Evolutionary conservation across 2,113 vertebrate species (phyloP), one percentile per base, ranked within the genome.

Genomic region (Chaetodon trifascialis): DNA sequence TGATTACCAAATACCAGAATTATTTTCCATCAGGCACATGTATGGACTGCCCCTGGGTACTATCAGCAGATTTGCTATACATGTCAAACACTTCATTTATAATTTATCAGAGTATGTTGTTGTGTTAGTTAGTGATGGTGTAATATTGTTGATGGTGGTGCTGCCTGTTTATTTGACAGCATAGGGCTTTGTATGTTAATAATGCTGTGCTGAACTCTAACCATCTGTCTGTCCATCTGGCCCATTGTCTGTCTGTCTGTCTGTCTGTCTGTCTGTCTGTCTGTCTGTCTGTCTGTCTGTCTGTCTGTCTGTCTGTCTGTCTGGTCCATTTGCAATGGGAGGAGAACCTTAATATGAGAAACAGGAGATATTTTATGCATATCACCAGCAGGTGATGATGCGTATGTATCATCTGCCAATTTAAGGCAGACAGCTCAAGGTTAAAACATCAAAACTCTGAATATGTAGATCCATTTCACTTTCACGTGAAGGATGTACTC

Each of bases 161-260:
- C 78, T 40, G 70, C 66, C 36, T 58, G 25, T 78, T 74, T 51
- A 21, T 79, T 68, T 71, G 73, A 34, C 8, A 7, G 12, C 42
- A 10, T 2, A 5, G 38, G 63, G 38, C 47, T 79, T 54, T 77
- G 11, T 65, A 51, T 65, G 71, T 84, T 77, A 85, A 63, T 78
- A 72, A 80, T 69, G 75, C 79, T 86, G 72, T 38, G 62, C n/a
- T 85, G 88, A 88, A 89, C 75, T 70, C 84, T 11, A 23, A 42
- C 91, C 86, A 91, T 92, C 88, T 91, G 92, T 90, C 82, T 69
- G 78, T 88, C 92, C 89, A 91, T 91, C 92, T 91, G 92, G 67
- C 73, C 72, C 68, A 51, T 9, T 77, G 78, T 86, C 82, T 64
- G 66, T 85, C 76, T 71, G 82, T 73, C 78, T 79, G 52, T 72